Evolutionary conservation across 2,888 invertebrate genomes (phyloP), one percentile per base, ranked within the genome.

Genomic region (Caenorhabditis doughertyi): DNA sequence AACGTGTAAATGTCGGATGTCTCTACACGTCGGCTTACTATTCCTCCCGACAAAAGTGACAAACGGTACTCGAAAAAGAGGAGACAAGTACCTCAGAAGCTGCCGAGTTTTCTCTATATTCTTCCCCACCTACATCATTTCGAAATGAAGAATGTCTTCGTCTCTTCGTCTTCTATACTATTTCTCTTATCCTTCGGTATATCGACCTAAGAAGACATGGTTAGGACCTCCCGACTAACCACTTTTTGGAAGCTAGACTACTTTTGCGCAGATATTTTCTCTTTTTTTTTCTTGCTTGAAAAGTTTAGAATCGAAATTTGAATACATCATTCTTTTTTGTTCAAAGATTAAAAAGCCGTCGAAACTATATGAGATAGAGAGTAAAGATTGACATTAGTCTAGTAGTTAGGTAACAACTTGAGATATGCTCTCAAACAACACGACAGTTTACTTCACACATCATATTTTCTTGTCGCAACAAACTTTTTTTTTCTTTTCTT

Each of bases 1-100:
- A 68, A 70, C 70, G 56, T 79, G 77, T 62, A 60, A 27, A 47
- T 53, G 74, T 74, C 76, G 67, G 76, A 58, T 51, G 53, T 47
- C 72, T 80, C 79, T 56, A 64, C 79, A 56, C 55, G 70, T 79
- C 79, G 62, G 62, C 71, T 62, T 49, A 56, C 71, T 79, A 71
- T 79, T 79, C 71, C n/a, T 35, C 9, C 65, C 67, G 72, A 65
- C 72, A 73, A 80, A 80, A 80, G 79, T 80, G 79, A 80, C 79
- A 80, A 80, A 80, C 79, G 79, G 79, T 80, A 72, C 79, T 80
- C 79, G 79, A 80, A 67, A 80, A 56, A 65, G 79, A 72, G n/a
- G n/a, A n/a, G 58, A 72, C 72, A 65, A 72, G 79, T 71, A 67
- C 72, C 60, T 71, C 53, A 29, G 60, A 51, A 58, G 60, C 60